Evolutionary conservation across 2,888 invertebrate genomes (phyloP), one percentile per base, ranked within the genome.

Genomic region (Brachynemurus nebulosus): DNA sequence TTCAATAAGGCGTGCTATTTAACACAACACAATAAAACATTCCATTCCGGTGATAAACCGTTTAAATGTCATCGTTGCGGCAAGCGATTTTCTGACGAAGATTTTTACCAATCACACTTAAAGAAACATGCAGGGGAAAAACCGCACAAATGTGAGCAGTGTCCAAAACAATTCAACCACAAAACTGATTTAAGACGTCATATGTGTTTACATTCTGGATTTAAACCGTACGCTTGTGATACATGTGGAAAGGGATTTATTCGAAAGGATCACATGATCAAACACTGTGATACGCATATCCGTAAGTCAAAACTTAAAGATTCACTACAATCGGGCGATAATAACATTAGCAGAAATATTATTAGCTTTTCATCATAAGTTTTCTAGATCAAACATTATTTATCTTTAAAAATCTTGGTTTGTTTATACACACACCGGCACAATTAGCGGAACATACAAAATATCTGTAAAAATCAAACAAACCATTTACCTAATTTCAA

Each of bases 151-250:
- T 91, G 90, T 66, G 76, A 76, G 47, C 70, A 76, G 48, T 90
- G 89, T 57, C 85, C 86, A 14, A 90, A 90, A 62, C 83, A 85
- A 56, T 91, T 90, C 65, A 88, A 89, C 60, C 89, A 90, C 66
- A 90, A 89, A 65, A 89, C 89, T 44, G 90, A 91, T 61, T 68
- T 90, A 55, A 73, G 86, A 48, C 74, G 90, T 50, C 90, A 91
- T 66, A 78, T 82, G 72, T 88, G 86, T 63, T 72, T 85, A 53
- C 90, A 90, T 62, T 83, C 83, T n/a, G 86, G 86, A 40, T 76
- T 79, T 56, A 88, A 86, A 62, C 88, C 88, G 34, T 88, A 80
- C 62, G 71, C 76, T 50, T 91, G 90, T 65, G 74, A 78, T 53
- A 76, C 76, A 49, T 91, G 90, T 63, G 78, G 79, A 48, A 90